Evolutionary conservation across 2,113 vertebrate genomes (phyloP), one percentile per base, ranked within the genome.

Genomic region (Pleuronectes platessa): DNA sequence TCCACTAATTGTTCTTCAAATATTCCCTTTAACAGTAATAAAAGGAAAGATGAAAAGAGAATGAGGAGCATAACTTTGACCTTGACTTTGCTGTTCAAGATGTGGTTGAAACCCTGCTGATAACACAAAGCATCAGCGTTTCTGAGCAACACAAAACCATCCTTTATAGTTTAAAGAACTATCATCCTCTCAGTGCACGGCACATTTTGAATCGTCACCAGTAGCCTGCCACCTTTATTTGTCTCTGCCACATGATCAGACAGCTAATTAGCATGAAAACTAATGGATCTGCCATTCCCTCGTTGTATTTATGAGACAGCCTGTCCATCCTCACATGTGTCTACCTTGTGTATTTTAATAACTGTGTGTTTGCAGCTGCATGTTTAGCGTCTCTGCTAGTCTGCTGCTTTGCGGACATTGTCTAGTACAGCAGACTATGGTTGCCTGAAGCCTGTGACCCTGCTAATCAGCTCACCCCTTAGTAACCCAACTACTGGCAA

Each of bases 181-280:
- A 21, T 74, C 65, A 49, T 73, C 62, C 74, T 81, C 59, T 78
- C 51, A 59, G 51, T 37, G 31, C 40, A 37, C 47, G 40, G 49
- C 54, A 54, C 66, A 56, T 74, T 79, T 40, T 67, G 56, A 78
- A 76, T 81, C 62, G 35, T 23, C 58, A 61, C 21, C 59, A 42
- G 56, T 76, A 72, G 67, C 26, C 45, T 55, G 81, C 20, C 53
- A 60, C 58, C 68, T 64, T 35, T 85, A 80, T 87, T 87, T 86
- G 74, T 89, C 79, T 88, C 54, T 71, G 74, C 73, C 76, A 79
- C 79, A 71, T 76, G 77, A 84, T 84, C 70, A 87, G 76, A 87
- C 79, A 79, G 67, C 81, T 86, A 81, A 88, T 92, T 87, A 86
- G 76, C 63, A 81, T 85, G 84, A 87, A 79, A 86, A 87, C 68